phyloP scores from a whole-genome alignment of 2,113 vertebrate species.

The Podiceps cristatus region DNA sequence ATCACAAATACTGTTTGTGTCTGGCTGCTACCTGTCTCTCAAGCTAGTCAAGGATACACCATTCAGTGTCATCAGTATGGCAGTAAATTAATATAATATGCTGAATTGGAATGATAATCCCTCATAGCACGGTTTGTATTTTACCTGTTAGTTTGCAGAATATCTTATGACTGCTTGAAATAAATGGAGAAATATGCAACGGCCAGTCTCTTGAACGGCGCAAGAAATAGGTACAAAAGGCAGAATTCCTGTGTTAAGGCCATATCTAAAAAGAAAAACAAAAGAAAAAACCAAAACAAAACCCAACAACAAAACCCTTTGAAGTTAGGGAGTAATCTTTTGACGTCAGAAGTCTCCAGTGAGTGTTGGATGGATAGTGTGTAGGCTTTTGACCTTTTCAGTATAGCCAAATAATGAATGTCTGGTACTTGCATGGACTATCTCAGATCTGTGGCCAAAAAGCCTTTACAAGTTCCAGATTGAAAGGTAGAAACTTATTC shows the following conservation, averaged over 20 bases:
- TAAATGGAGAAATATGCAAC: conserved; percentile 8
- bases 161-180: neutral
- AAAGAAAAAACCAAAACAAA: neutral
- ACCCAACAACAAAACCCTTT: neutral
- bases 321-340: neutral
- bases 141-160: conserved; percentile 37
- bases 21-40: neutral
- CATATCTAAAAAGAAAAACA: neutral
- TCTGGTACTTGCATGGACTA: neutral
- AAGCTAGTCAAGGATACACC: neutral
- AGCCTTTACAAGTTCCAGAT: neutral
- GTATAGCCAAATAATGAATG: neutral
- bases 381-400: conserved; percentile 12
- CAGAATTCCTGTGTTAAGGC: neutral
- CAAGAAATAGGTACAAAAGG: neutral
- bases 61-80: neutral
- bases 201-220: neutral
- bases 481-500: neutral
- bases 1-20: neutral
- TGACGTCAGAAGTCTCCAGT: conserved; percentile 6
- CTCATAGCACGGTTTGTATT: conserved; percentile 28
- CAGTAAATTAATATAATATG: neutral
- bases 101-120: conserved; percentile 40
- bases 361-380: neutral
- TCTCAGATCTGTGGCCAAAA: neutral